phyloP scores from a whole-genome alignment of 37 sponge, comb jelly and placozoan species.

The Geodia barretti region DNA sequence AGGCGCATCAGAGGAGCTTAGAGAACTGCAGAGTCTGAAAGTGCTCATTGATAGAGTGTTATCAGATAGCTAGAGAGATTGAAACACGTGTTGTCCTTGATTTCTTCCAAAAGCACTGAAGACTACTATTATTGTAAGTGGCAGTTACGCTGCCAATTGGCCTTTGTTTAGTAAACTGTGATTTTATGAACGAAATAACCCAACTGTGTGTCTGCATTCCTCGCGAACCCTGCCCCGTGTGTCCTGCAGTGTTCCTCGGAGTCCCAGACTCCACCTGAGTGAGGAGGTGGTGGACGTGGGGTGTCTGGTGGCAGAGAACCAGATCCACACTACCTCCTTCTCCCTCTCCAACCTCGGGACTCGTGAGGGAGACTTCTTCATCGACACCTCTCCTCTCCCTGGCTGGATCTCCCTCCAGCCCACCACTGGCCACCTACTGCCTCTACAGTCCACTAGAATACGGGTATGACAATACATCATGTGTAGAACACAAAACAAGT shows the following conservation, averaged over 20 bases:
- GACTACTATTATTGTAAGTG: too few species aligned
- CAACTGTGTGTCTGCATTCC: too few species aligned
- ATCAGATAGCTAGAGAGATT: too few species aligned
- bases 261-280: conserved; percentile 19
- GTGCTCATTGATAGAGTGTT: too few species aligned
- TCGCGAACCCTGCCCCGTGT: not conserved
- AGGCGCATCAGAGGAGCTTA: not conserved
- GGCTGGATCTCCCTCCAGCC: conserved; percentile 46
- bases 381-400: conserved; percentile 34
- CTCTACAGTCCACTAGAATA: conserved; percentile 22
- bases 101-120: too few species aligned
- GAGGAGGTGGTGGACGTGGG: conserved; percentile 65
- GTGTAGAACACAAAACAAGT: too few species aligned
- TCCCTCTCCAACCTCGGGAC: conserved; percentile 63
- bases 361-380: conserved; percentile 42
- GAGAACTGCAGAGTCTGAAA: too few species aligned
- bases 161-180: too few species aligned
- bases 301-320: conserved; percentile 49
- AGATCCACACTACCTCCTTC: conserved; percentile 42
- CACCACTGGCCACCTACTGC: conserved; percentile 41
- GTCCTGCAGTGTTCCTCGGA: conserved; percentile 45
- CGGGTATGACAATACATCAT: conserved; percentile 33
- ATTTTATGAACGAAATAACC: too few species aligned
- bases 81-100: too few species aligned
- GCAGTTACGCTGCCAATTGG: too few species aligned